Conservation (phyloP, 2,797 vertebrate genomes). For the Darevskia nairensis region DNA sequence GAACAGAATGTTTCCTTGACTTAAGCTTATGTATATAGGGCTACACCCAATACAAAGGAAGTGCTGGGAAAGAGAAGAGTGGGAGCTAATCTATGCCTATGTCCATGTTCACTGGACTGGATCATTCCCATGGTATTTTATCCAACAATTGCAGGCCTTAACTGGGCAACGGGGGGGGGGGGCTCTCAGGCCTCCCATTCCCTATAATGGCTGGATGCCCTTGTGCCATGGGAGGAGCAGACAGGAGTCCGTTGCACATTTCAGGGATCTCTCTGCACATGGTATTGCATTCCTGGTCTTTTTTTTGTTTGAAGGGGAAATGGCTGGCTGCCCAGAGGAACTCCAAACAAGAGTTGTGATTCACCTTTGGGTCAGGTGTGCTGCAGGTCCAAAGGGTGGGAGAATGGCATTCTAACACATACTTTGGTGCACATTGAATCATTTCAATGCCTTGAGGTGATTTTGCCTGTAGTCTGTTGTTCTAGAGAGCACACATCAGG, state of each 20-base stretch:
- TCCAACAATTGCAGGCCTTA: background rate
- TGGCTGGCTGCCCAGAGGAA: background rate
- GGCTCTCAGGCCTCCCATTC: no score
- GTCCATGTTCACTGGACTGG: background rate
- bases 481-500: background rate
- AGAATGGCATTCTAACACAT: background rate
- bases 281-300: background rate
- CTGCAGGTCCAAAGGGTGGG: background rate
- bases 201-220: background rate
- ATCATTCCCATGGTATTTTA: background rate
- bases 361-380: background rate
- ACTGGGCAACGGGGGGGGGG: background rate
- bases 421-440: background rate
- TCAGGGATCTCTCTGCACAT: background rate
- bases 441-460: background rate
- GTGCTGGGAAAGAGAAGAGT: background rate
- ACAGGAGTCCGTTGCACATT: background rate
- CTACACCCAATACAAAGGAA: background rate
- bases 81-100: background rate
- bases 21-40: background rate
- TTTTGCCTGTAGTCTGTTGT: background rate
- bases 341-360: background rate
- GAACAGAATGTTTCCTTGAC: background rate
- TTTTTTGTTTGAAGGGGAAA: constrained; percentile 1
- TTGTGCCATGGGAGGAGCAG: background rate